A percentile compares a stretch with the other conserved stretches of the same genome.
Evolutionary conservation across 1,140 invertebrate genomes (phyloP).

Genomic region (Meloidogyne hapla): DNA sequence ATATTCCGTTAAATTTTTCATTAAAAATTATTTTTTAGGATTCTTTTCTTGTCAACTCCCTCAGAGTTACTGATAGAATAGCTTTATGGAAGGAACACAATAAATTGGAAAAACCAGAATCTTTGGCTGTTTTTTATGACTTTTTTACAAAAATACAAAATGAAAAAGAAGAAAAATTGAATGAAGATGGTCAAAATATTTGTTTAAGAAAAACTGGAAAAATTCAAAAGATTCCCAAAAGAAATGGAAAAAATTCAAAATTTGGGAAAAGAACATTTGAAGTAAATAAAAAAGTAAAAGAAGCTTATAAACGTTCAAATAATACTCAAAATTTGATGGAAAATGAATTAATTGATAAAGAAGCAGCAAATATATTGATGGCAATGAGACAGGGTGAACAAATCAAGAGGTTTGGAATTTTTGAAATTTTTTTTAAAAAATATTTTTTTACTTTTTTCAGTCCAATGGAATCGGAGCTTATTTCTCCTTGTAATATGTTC

Average conservation of each 20-base stretch:
- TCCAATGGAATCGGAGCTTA: background rate
- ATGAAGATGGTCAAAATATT: background rate
- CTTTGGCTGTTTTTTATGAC: constrained; percentile 13
- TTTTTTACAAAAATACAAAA: constrained; percentile 21
- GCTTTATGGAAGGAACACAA: constrained; percentile 43
- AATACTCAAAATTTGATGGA: background rate
- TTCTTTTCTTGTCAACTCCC: constrained; percentile 34
- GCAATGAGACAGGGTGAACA: background rate
- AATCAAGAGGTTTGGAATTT: background rate
- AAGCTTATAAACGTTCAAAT: background rate
- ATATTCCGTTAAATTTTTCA: too few relatives aligned
- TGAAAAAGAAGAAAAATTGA: background rate
- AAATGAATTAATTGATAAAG: background rate
- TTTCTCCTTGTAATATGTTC: background rate
- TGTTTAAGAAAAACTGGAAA: background rate
- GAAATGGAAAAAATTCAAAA: constrained; percentile 11
- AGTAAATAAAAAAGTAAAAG: constrained; percentile 11
- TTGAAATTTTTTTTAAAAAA: background rate
- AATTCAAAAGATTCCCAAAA: background rate
- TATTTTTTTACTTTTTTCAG: too few relatives aligned
- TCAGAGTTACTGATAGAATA: constrained; percentile 38
- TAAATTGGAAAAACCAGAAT: constrained; percentile 32
- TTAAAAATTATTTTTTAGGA: constrained; percentile 34
- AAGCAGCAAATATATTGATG: background rate
- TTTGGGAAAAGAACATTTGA: background rate